Conservation (phyloP, 2,113 vertebrate species). For the Notothenia rossii region DNA sequence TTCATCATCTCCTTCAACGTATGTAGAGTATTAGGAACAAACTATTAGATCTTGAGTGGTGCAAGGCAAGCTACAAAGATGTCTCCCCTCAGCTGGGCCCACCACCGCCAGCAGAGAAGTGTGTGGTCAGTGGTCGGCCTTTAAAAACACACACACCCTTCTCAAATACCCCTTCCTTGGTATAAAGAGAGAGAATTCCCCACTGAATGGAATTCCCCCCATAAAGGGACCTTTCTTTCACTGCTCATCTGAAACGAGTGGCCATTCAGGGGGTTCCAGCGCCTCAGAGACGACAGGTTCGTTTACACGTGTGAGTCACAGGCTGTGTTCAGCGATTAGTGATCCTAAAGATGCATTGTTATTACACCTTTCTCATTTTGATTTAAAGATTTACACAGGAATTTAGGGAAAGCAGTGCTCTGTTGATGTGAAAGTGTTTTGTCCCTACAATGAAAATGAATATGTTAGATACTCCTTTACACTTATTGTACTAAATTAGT, state of each 20-base stretch:
- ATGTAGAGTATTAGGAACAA: constrained; percentile 24
- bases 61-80: constrained; percentile 7
- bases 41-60: constrained; percentile 9
- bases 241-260: constrained; percentile 52
- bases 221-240: constrained; percentile 75
- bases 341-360: background rate
- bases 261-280: constrained; percentile 36
- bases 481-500: too few species aligned
- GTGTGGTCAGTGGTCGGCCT: constrained; percentile 74
- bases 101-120: constrained; percentile 53
- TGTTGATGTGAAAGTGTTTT: too few species aligned
- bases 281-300: constrained; percentile 5
- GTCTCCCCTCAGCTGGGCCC: constrained; percentile 57
- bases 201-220: constrained; percentile 55
- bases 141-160: constrained; percentile 78
- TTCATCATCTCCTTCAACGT: constrained; percentile 33
- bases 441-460: too few species aligned
- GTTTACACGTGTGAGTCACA: background rate
- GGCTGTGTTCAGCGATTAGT: constrained; percentile 5
- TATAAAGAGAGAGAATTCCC: constrained; percentile 54
- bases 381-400: too few species aligned
- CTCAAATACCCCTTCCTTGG: constrained; percentile 69
- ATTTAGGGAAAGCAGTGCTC: too few species aligned
- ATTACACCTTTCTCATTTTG: too few species aligned
- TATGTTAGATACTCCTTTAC: too few species aligned